phyloP scores from a whole-genome alignment of 2,888 invertebrate genomes.

The Saturnia pavonia region DNA sequence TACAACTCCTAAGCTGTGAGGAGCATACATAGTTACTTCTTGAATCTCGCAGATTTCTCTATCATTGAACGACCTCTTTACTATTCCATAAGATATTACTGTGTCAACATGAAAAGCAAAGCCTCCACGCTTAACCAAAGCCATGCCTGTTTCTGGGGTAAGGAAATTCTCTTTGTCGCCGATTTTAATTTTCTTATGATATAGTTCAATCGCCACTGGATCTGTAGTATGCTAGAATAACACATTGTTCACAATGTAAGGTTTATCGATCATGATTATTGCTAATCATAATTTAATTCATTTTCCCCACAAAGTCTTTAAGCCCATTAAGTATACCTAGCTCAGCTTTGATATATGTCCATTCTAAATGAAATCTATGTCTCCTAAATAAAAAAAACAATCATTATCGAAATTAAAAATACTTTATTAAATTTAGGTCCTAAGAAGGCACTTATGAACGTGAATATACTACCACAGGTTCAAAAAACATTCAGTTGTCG shows the following conservation, averaged over 20 bases:
- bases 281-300: not conserved
- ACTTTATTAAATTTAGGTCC: too few relatives aligned
- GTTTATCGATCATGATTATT: not conserved
- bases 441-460: too few relatives aligned
- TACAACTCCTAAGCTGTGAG: slow-evolving; percentile 80
- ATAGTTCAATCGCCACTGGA: slow-evolving; percentile 81
- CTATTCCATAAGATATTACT: slow-evolving; percentile 85
- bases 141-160: slow-evolving; percentile 79
- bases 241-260: not conserved
- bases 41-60: slow-evolving; percentile 85
- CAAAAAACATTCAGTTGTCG: too few relatives aligned
- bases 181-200: slow-evolving; percentile 79
- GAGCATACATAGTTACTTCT: slow-evolving; percentile 83
- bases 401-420: too few relatives aligned
- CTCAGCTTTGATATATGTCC: not conserved
- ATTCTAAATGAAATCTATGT: not conserved
- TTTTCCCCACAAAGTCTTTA: not conserved
- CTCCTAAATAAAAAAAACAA: not conserved
- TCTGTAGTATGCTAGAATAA: slow-evolving; percentile 84
- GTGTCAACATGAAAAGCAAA: slow-evolving; percentile 88
- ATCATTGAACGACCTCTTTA: slow-evolving; percentile 84
- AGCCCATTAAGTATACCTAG: not conserved
- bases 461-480: too few relatives aligned
- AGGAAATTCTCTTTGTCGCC: slow-evolving; percentile 69
- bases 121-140: slow-evolving; percentile 82